Evolutionary conservation across 2,113 vertebrate species (phyloP), one percentile per base, ranked within the genome.

Genomic region (Thinocorus orbignyianus): DNA sequence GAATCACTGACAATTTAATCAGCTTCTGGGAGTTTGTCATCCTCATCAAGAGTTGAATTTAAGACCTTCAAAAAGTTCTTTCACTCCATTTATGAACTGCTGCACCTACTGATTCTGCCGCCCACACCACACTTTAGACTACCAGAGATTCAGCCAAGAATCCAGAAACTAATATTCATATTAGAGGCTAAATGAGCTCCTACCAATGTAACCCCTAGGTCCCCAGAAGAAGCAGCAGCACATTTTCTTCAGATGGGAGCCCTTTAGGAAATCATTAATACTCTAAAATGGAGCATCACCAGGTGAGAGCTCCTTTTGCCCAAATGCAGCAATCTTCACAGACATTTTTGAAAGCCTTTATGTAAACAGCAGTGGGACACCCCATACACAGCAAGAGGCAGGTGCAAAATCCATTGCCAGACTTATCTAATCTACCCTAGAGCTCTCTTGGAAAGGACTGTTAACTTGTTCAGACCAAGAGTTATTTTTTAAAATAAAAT

Each of bases 1-100:
- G 97, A 95, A 65, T 96, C 95, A 88, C 90, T 98, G 97, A 97
- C 97, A 98, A 96, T 96, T 95, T 98, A 98, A 98, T 97, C 94
- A 97, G 92, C 95, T 94, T 92, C 88, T 87, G 61, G 70, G 91
- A 96, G 91, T 93, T 89, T 97, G 97, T 96, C 97, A 97, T 89
- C 94, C 91, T 95, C 88, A 90, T 91, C 94, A 88, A 18, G 76
- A 93, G 73, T 60, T 83, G 96, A 89, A 97, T 95, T 87, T 92
- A 91, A 88, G 72, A 72, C 94, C 90, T 97, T 92, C 70, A 88
- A 85, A 94, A 97, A 97, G 91, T 93, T 81, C 37, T 66, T 83
- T 81, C n/a, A 37, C 78, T 90, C 49, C n/a, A n/a, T 73, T 95
- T 94, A 83, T 70, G 62, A 87, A 93, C 90, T 54, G 60, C 79